Evolutionary conservation across 2,113 vertebrate species (phyloP), one percentile per base, ranked within the genome.

Genomic region (Geothlypis trichas): DNA sequence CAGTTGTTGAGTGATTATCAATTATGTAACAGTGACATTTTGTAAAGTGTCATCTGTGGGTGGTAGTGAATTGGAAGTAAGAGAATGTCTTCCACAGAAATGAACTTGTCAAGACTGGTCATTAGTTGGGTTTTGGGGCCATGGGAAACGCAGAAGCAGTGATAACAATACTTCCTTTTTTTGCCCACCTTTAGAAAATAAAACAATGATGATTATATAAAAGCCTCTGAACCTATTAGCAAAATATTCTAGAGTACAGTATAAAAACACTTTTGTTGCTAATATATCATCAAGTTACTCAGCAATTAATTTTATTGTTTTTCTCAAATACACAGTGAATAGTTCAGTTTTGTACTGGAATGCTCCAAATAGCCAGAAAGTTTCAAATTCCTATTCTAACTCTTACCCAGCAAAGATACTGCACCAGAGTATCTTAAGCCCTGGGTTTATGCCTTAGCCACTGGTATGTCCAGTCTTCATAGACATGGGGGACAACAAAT

Each of bases 11-110:
- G 93, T 94, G 96, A 94, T 92, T 96, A 97, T 97, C 92, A 97
- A 96, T 97, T 96, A 97, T 96, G 96, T 96, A 97, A 96, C 94
- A 95, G 86, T 95, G 94, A 96, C 97, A 95, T 97, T 97, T 97
- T 97, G 95, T 96, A 87, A 95, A 96, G 92, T 94, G 95, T 96
- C 96, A 94, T 97, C 93, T 84, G 94, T 93, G 93, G 92, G 87
- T 89, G 93, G 95, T 94, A 97, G 95, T 96, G 93, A 96, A 92
- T 96, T 95, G 95, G 96, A 97, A 96, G 92, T 96, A 96, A 96
- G 93, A 96, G 95, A 97, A 96, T 96, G 93, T 97, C 81, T 97
- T 96, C 97, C 96, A 97, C 95, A 96, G 95, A 96, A 90, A 93
- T 96, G 95, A 95, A 96, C 95, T 96, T 95, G 92, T 96, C 90